These are phyloP conservation scores for Exephanes ischioxanthus DNA, from an alignment of 2,888 invertebrate species.

Conservation along the genomic window DNA sequence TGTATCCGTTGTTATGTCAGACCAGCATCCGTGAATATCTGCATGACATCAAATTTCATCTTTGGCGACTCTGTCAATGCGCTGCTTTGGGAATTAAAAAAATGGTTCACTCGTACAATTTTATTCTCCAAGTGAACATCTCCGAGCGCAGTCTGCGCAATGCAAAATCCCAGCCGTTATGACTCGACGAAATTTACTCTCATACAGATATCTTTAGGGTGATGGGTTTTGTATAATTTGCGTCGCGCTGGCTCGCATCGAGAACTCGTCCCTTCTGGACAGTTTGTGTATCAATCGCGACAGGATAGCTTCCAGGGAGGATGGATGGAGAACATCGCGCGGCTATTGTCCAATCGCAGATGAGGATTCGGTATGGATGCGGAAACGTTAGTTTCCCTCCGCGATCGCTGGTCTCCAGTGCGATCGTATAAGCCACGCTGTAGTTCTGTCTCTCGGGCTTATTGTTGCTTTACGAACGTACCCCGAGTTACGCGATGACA, in stretches of 20 bases:
- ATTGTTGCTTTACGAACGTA: slow-evolving; percentile 7
- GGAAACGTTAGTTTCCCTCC: not conserved
- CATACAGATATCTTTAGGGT: too few relatives aligned
- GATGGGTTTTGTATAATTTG: not conserved
- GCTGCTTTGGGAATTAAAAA: too few relatives aligned
- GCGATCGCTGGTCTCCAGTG: not conserved
- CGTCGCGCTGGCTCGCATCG: not conserved
- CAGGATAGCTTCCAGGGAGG: not conserved
- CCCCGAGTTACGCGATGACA: not conserved
- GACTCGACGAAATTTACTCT: too few relatives aligned
- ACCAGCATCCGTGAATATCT: too few relatives aligned
- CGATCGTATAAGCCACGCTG: slow-evolving; percentile 8
- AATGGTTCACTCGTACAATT: too few relatives aligned
- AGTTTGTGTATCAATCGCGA: slow-evolving; percentile 23
- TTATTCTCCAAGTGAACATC: too few relatives aligned
- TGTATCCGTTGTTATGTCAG: too few relatives aligned
- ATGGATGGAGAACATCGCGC: slow-evolving; percentile 11
- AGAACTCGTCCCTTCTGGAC: not conserved
- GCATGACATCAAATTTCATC: too few relatives aligned
- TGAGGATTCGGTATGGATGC: not conserved
- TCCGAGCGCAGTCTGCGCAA: too few relatives aligned
- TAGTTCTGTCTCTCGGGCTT: not conserved
- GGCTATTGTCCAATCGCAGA: not conserved
- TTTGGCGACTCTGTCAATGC: too few relatives aligned
- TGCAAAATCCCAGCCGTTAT: too few relatives aligned